These are phyloP conservation scores for Parotocinclus haroldoi DNA, from an alignment of 2,797 vertebrate genomes.

Conservation along the genomic window DNA sequence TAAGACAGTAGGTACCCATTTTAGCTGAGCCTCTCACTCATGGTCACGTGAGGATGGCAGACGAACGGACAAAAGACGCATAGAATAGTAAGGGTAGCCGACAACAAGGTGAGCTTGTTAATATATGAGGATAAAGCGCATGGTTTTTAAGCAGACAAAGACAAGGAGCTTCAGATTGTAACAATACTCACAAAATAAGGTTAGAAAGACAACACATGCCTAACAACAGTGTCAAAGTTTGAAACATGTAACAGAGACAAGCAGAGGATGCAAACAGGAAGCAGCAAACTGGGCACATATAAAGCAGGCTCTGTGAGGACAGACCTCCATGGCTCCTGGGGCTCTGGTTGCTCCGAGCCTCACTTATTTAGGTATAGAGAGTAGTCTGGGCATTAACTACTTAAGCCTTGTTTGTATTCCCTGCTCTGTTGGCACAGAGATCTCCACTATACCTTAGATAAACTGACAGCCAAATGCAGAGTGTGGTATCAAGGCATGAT, in stretches of 20 bases:
- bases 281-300: slow-evolving; percentile 75
- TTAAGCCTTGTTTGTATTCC: slow-evolving; percentile 55
- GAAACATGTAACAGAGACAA: slow-evolving; percentile 40
- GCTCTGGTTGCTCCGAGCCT: slow-evolving; percentile 42
- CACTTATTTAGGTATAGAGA: slow-evolving; percentile 21
- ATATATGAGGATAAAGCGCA: slow-evolving; percentile 12
- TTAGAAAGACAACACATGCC: slow-evolving; percentile 34
- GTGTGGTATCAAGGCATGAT: too few species aligned
- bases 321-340: slow-evolving; percentile 79
- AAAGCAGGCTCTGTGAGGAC: slow-evolving; percentile 86
- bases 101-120: slow-evolving; percentile 47
- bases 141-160: slow-evolving; percentile 36
- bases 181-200: slow-evolving; percentile 15
- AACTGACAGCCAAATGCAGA: neutral
- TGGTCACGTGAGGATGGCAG: slow-evolving; percentile 50
- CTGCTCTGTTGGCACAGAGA: neutral
- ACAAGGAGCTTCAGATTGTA: slow-evolving; percentile 38
- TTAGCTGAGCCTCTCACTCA: slow-evolving; percentile 32
- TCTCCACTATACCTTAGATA: slow-evolving; percentile 11
- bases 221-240: slow-evolving; percentile 28
- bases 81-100: slow-evolving; percentile 34
- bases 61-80: slow-evolving; percentile 45
- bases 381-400: slow-evolving; percentile 26
- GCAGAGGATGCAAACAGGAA: slow-evolving; percentile 43
- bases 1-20: slow-evolving; percentile 50